Base-by-base conservation (phyloP, 2,797 vertebrate species). In the Liasis olivaceus region DNA sequence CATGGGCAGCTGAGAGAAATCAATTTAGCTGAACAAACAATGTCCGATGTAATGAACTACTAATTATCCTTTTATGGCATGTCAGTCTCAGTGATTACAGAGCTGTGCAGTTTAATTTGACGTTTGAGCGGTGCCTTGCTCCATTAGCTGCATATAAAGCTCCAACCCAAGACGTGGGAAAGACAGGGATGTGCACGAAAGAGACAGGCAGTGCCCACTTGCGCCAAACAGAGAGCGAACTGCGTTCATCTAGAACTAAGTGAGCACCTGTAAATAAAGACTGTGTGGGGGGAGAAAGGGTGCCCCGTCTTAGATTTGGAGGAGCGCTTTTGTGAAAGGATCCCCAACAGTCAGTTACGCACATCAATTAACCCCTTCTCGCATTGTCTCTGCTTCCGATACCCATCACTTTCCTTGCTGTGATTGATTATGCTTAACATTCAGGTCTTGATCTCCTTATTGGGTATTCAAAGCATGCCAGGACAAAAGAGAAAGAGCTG, bases 61-160 rank as follows among this genome's bases (percentile, higher is more conserved):
- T 98, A 98, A 98, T 98, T 98, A 98, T 98, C 98, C 98, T 98
- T 98, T 98, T 98, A 98, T 98, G 98, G 97, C 98, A 97, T 98
- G 98, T 98, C 98, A 98, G 97, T 97, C 98, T 98, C 97, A 98
- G 97, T 97, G 97, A 98, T 98, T 98, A 97, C 96, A 98, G 97
- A 98, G 97, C 97, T 97, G 98, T 98, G 98, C 96, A 95, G 97
- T 98, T 97, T 97, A 97, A 98, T 98, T 98, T 98, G 97, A 98
- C 97, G 96, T 98, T 98, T 98, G 97, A 98, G 98, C 97, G 98
- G 98, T 98, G 97, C 97, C 97, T 98, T 98, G 97, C 97, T 98
- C 97, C 98, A 98, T 98, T 98, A 98, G 97, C 97, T 96, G 97
- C 97, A 98, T 98, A 98, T 98, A 98, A 98, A 98, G 97, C 97